These are phyloP conservation scores for Alectoris magna DNA, from an alignment of 2,797 vertebrate species.

Conservation along the genomic window DNA sequence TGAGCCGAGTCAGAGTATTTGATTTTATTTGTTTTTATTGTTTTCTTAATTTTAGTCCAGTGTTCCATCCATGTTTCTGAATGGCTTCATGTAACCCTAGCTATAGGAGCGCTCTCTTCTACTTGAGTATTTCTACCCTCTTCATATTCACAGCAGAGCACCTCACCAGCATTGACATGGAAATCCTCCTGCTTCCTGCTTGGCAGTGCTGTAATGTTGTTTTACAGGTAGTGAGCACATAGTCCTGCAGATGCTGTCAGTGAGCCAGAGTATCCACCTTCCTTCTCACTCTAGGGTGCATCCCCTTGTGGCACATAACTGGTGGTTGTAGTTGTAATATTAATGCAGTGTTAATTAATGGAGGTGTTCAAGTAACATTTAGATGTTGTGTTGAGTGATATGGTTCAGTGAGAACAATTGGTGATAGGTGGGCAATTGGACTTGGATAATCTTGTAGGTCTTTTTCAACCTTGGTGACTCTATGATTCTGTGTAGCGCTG, in stretches of 20 bases:
- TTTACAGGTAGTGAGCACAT: rapidly evolving
- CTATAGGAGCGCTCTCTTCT: background rate
- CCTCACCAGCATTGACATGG: background rate
- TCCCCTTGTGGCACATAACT: too few relatives aligned
- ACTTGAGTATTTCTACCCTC: background rate
- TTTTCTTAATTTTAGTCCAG: background rate
- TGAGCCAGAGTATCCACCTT: background rate
- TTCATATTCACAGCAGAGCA: background rate
- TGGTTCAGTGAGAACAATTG: too few relatives aligned
- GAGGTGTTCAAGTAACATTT: too few relatives aligned
- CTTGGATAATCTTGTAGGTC: too few relatives aligned
- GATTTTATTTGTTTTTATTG: background rate
- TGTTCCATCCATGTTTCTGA: background rate
- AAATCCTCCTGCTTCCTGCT: background rate
- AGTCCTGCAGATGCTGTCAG: background rate
- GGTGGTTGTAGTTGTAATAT: background rate
- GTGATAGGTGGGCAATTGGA: too few relatives aligned
- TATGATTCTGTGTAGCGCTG: background rate
- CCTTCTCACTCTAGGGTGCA: background rate
- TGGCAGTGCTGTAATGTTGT: background rate
- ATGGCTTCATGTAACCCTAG: background rate
- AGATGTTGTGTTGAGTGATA: too few relatives aligned
- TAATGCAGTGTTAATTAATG: background rate
- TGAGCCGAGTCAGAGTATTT: background rate
- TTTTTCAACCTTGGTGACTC: too few relatives aligned